These are phyloP conservation scores for Scaptomyza flava DNA, from an alignment of 2,888 invertebrate genomes.

Conservation along the genomic window DNA sequence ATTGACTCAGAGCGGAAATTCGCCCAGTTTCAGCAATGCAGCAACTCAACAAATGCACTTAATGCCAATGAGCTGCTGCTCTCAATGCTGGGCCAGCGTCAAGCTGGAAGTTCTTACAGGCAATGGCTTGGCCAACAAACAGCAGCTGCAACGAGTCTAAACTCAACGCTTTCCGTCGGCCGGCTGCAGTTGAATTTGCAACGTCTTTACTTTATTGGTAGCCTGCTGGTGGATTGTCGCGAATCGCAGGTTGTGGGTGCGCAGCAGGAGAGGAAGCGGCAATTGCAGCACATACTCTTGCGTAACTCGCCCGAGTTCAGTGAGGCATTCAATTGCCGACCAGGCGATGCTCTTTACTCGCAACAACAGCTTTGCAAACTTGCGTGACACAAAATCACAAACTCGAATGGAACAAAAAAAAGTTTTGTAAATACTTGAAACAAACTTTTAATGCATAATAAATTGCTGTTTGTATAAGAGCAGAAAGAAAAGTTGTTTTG, in stretches of 20 bases:
- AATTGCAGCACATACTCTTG: conserved; percentile 72
- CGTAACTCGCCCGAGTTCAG: conserved; percentile 77
- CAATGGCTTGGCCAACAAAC: conserved; percentile 73
- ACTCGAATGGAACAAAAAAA: conserved; percentile 3
- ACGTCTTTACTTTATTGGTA: conserved; percentile 77
- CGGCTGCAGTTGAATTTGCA: conserved; percentile 65
- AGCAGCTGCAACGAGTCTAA: conserved; percentile 11
- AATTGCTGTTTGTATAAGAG: conserved; percentile 19
- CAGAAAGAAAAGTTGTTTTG: conserved; percentile 10
- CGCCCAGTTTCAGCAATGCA: conserved; percentile 67
- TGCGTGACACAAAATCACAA: conserved; percentile 9
- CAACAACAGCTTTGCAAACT: conserved; percentile 50
- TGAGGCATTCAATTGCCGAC: conserved; percentile 77
- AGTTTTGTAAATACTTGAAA: conserved; percentile 6
- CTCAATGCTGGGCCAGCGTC: conserved; percentile 71
- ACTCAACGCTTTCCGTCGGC: conserved; percentile 47
- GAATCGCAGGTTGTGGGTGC: conserved; percentile 15
- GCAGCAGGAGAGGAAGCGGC: conserved; percentile 57
- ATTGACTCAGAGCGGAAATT: conserved; percentile 81
- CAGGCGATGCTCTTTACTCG: conserved; percentile 64
- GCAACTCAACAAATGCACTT: conserved; percentile 29
- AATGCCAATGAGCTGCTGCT: conserved; percentile 76
- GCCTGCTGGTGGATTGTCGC: conserved; percentile 74
- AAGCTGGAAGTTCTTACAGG: conserved; percentile 60
- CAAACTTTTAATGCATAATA: conserved; percentile 48